Base-by-base conservation (phyloP, 2,797 vertebrate genomes). In the Buceros bicornis region DNA sequence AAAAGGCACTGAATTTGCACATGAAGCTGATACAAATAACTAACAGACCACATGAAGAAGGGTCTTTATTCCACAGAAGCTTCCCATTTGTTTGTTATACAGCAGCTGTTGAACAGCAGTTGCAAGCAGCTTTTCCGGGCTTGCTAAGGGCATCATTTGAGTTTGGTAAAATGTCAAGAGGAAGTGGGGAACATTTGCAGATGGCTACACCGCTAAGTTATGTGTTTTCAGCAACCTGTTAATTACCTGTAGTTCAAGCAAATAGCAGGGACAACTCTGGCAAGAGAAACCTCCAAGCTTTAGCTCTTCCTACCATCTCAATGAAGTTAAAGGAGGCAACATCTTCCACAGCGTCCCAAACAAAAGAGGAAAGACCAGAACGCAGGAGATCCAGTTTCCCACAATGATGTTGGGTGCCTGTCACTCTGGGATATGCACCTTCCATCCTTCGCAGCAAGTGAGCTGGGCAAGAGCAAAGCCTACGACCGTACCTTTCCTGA, bases 361-460 rank as follows among this genome's bases (percentile, higher is more conserved):
- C 2, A 33, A 51, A 67, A 33, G 29, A 42, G 4, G 5, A 45
- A 82, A 12, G 2, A 37, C 6, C 18, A 43, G 37, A n/a, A 78
- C 10, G 5, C 5, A 64, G 35, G 19, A 80, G 33, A 82, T 13
- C 31, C 62, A 22, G 7, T 47, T 58, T 58, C 11, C 8, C 20
- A 1, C 1, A 0, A 21, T 11, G 26, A 40, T 8, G 1, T 37
- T 31, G 17, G 11, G 18, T 33, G 8, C 20, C 45, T 60, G 12
- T 24, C 0, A 0, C 37, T 82, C 35, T 25, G 15, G 18, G 15
- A 6, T n/a, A 4, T 40, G 18, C 4, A 5, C 11, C 13, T 56
- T 57, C 62, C 28, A 16, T 14, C 33, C 62, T 65, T 48, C 61
- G 61, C 57, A 89, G 73, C 54, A 79, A 8, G 7, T 12, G 11